A percentile compares a stretch with the other conserved stretches of the same genome.
Conservation (phyloP, 2,113 vertebrate genomes). For the Cebus imitator region DNA sequence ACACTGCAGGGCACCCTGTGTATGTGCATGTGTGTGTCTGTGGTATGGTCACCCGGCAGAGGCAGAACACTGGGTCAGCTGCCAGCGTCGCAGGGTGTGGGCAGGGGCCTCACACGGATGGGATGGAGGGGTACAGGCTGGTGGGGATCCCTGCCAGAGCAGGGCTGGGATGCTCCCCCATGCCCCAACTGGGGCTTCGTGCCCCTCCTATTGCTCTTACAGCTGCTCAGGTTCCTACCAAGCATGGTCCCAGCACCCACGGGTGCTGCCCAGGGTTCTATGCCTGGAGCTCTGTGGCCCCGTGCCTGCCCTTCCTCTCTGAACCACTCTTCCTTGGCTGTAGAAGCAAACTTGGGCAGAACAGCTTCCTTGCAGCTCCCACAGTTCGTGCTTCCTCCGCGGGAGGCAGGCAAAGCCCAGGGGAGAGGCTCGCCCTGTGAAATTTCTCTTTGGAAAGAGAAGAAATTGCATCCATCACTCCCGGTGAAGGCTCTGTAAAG, state of each 20-base stretch:
- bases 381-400: not conserved
- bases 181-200: accelerated
- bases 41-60: no score
- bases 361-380: not conserved
- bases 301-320: accelerated
- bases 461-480: not conserved
- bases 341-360: not conserved
- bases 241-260: not conserved
- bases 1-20: not conserved
- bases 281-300: not conserved
- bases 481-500: not conserved
- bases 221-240: no score
- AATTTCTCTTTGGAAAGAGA: not conserved
- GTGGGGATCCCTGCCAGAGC: no score
- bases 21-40: no score
- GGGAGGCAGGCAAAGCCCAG: not conserved
- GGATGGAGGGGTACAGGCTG: no score
- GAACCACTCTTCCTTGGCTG: not conserved
- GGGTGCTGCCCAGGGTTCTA: not conserved
- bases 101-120: not conserved
- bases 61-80: not conserved
- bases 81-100: not conserved
- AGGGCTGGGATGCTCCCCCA: no score
- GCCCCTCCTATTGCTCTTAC: not conserved
- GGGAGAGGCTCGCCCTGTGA: not conserved